phyloP scores from a whole-genome alignment of 2,797 vertebrate species.

The Ctenosaura bakeri region DNA sequence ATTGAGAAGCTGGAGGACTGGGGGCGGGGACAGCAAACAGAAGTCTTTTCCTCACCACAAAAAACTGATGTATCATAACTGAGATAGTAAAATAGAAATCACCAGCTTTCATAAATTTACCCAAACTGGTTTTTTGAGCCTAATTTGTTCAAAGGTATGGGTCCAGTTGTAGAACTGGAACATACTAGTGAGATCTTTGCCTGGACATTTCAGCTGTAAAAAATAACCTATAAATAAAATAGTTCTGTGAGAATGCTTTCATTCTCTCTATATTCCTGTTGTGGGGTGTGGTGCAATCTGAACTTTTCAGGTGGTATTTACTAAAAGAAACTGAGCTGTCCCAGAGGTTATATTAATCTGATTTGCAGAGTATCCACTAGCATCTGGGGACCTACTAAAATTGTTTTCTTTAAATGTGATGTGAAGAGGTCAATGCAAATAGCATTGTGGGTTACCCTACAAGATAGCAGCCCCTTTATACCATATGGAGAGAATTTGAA shows the following conservation, averaged over 20 bases:
- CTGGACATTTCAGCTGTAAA: slow-evolving; percentile 58
- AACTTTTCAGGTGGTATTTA: slow-evolving; percentile 75
- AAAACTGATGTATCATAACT: slow-evolving; percentile 2
- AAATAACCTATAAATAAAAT: slow-evolving; percentile 57
- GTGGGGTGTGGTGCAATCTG: slow-evolving; percentile 34
- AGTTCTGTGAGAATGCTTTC: slow-evolving; percentile 47
- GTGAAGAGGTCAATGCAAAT: slow-evolving; percentile 69
- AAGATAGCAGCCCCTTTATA: slow-evolving; percentile 70
- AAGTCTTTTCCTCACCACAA: background rate
- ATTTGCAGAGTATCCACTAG: slow-evolving; percentile 75
- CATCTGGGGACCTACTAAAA: slow-evolving; percentile 70
- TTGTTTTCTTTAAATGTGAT: slow-evolving; percentile 76
- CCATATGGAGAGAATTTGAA: slow-evolving; percentile 72
- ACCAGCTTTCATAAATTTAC: slow-evolving; percentile 8
- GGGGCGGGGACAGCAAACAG: slow-evolving; percentile 58
- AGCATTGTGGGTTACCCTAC: slow-evolving; percentile 53
- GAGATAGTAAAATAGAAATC: slow-evolving; percentile 12
- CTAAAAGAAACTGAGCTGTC: slow-evolving; percentile 71
- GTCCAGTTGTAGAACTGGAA: slow-evolving; percentile 52
- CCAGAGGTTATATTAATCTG: slow-evolving; percentile 80
- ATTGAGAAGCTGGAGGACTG: slow-evolving; percentile 76
- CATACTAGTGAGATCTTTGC: slow-evolving; percentile 60
- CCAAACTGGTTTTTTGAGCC: background rate
- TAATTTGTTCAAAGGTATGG: background rate
- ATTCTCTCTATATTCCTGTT: slow-evolving; percentile 34